A percentile compares a stretch with the other conserved stretches of the same genome.
phyloP scores from a whole-genome alignment of 2,888 invertebrate genomes.

The Tuta absoluta region DNA sequence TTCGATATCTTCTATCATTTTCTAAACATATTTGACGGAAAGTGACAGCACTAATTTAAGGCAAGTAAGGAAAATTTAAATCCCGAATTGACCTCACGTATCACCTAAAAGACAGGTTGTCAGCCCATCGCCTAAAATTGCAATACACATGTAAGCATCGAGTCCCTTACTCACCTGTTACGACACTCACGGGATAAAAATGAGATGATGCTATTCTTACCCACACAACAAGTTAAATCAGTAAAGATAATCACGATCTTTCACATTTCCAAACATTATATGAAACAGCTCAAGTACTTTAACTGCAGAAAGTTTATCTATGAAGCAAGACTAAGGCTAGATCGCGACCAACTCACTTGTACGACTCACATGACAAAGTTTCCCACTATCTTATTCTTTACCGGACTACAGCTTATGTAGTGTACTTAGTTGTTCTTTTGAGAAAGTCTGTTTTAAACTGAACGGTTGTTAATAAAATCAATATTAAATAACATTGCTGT shows the following conservation, averaged over 20 bases:
- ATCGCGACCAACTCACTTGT: slow-evolving; percentile 1
- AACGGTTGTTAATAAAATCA: neutral
- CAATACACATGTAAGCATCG: no score
- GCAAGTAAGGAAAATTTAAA: no score
- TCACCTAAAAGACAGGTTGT: no score
- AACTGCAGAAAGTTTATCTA: neutral
- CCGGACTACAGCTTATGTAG: neutral
- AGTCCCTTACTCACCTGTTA: no score
- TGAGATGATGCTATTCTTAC: neutral
- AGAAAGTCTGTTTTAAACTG: neutral
- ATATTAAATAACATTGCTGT: no score
- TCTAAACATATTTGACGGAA: no score
- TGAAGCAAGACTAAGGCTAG: neutral
- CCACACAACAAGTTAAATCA: neutral
- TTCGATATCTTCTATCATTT: no score
- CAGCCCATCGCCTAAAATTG: no score
- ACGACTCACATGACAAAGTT: slow-evolving; percentile 14
- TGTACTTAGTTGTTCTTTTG: neutral
- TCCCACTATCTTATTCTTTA: slow-evolving; percentile 17
- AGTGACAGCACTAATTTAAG: no score
- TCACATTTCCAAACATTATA: neutral
- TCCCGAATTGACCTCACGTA: no score
- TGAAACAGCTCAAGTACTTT: neutral
- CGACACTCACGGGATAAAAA: no score
- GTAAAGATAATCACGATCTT: neutral